Base-by-base conservation (phyloP, 2,797 vertebrate species). In the Nannoperca obscura region DNA sequence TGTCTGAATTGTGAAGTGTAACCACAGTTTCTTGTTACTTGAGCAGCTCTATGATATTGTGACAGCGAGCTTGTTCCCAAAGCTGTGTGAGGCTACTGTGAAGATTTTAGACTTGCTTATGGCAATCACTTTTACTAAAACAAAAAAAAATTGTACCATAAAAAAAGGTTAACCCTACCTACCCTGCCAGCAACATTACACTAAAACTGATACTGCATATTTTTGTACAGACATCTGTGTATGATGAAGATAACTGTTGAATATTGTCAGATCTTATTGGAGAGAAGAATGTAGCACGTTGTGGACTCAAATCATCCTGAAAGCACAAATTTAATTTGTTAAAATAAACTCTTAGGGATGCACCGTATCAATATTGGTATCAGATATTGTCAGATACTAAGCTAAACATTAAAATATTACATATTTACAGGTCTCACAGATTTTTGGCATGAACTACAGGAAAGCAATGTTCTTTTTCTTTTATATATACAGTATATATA, bases 91-190 rank as follows among this genome's bases (percentile, higher is more conserved):
- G 83, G 81, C 73, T 81, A 89, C 90, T 92, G 88, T 91, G 89
- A 92, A 86, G 79, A 89, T 80, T 90, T 87, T 78, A 73, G 78
- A 89, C 80, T 81, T 72, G 78, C 89, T 75, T 71, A 84, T 36
- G 85, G 82, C 88, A 89, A 91, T 92, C 91, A 91, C 87, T 86
- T 93, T 77, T 91, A 86, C 78, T 84, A 86, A 90, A 88, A 91
- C 69, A 19, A 53, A 17, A 83, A 47, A 79, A 70, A 79, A 70
- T 68, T 4, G 6, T 65, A 75, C 14, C 10, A 55, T 73, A 66
- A 84, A 85, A 85, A 80, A 67, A 52, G 19, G 49, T 80, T 46
- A 84, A 76, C 80, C 84, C 80, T 77, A 63, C 75, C 78, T 86
- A 54, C 82, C 76, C 83, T 85, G 86, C 76, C 84, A 88, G 87